Evolutionary conservation across 2,113 vertebrate species (phyloP).

Genomic region (Sylvilagus bachmani): DNA sequence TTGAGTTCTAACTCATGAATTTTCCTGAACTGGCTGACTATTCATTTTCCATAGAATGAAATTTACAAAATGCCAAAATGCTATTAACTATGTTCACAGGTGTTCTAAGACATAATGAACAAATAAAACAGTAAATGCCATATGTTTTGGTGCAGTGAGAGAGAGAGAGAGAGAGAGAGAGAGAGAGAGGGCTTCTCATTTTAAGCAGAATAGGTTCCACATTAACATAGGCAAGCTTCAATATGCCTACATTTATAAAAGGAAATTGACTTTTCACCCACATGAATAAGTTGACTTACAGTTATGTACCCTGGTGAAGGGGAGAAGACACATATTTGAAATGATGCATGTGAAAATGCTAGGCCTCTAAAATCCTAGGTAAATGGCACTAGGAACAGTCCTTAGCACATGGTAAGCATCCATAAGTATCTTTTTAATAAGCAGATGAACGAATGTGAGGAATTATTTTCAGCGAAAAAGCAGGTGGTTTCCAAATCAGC

Average conservation of each 20-base stretch:
- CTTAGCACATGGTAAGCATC: background rate
- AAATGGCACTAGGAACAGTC: background rate
- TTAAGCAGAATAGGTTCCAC: background rate
- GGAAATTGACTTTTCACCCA: background rate
- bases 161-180: background rate
- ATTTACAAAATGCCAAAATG: constrained; percentile 15
- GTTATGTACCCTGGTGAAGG: background rate
- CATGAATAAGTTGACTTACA: background rate
- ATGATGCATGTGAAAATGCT: background rate
- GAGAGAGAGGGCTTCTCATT: background rate
- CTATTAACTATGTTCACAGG: constrained; percentile 61
- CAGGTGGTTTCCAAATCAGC: constrained; percentile 12
- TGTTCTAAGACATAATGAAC: constrained; percentile 51
- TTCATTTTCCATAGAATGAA: constrained; percentile 34
- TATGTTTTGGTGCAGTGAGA: background rate
- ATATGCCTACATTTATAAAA: background rate
- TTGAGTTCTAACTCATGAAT: constrained; percentile 29
- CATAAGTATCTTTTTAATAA: background rate
- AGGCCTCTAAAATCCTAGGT: background rate
- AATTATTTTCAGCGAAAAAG: background rate
- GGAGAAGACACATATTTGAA: background rate
- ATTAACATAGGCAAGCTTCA: background rate
- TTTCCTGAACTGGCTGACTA: constrained; percentile 20
- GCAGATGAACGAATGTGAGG: background rate
- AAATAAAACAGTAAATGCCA: constrained; percentile 52